Base-by-base conservation (phyloP, 1,140 invertebrate genomes). In the Triops longicaudatus region DNA sequence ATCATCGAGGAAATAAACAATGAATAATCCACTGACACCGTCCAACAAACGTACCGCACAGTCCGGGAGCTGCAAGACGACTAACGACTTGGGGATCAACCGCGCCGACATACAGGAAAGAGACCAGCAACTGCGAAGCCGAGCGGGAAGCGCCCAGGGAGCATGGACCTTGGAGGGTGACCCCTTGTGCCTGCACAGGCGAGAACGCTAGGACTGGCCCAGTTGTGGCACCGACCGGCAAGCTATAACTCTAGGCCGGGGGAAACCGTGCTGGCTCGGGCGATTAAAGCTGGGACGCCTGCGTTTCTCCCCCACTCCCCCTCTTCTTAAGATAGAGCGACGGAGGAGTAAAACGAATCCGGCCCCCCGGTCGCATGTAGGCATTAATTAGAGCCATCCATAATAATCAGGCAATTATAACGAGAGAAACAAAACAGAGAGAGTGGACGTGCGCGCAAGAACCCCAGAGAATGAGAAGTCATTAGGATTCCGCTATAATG, bases 321-420 rank as follows among this genome's bases (percentile, higher is more conserved):
- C 31, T 2, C 31, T 37, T 17, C 14, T n/a, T 14, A 63, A 63
- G 50, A 63, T 63, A 63, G 50, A 63, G 50, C 50, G 50, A 63
- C 50, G 50, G 17, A 9, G 50, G 22, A 22, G 50, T 63, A 63
- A 63, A 63, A 63, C 17, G 50, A 63, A 63, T 63, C 14, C 50
- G 50, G 50, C 50, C 50, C 50, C 50, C 50, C 14, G 50, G 50
- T 63, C 50, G 50, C 50, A 63, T 63, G 50, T 63, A 63, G 50
- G 50, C 50, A 63, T 63, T 63, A 63, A 63, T 63, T 63, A 63
- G 50, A 63, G 50, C 50, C 50, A 63, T 63, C 50, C 50, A 63
- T 63, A 63, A 63, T 63, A 63, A 63, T 63, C 50, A 63, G 50
- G 50, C 50, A 63, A 63, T 63, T 63, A 63, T 63, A 63, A 63